Evolutionary conservation across 1,140 invertebrate species (phyloP), one percentile per base, ranked within the genome.

Genomic region (Magallana gigas): DNA sequence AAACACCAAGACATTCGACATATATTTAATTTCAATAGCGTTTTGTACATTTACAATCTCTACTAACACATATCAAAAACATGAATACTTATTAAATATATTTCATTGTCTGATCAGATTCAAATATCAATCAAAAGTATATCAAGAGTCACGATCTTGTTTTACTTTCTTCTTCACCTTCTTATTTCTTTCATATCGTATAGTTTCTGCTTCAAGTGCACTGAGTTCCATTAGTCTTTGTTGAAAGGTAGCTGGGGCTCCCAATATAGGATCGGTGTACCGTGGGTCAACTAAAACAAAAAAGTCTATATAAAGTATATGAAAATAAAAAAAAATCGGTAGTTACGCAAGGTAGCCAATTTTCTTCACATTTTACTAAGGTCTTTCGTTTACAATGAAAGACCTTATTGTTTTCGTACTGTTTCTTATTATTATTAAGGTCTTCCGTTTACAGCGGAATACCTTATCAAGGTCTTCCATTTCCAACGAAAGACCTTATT

Each of bases 81-180:
- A 62, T 62, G 60, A 12, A 12, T 62, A 62, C n/a, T 16, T n/a
- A 62, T 11, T 12, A 62, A 16, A n/a, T 62, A 62, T n/a, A 12
- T 12, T 62, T 62, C 14, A 62, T 62, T 62, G 11, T 62, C 14
- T 16, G n/a, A 62, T 48, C 36, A 48, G 36, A 48, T 48, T 48
- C 5, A 48, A 48, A 48, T 48, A 48, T 48, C 36, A 62, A n/a
- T 62, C 14, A 12, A 62, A 6, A 16, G 12, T 6, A 80, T 56
- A 58, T 92, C 89, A 93, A 64, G 91, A 92, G 81, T 93, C 92
- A 64, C 90, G 87, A 83, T 93, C 93, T 60, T 90, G 89, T 85
- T 91, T 91, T 8, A 90, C 29, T 88, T 93, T 93, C 85, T 93
- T 93, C 90, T 93, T 93, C 16, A 92, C 88, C 84, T 91, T 92